phyloP scores from a whole-genome alignment of 2,113 vertebrate genomes.

The Glareola pratincola region DNA sequence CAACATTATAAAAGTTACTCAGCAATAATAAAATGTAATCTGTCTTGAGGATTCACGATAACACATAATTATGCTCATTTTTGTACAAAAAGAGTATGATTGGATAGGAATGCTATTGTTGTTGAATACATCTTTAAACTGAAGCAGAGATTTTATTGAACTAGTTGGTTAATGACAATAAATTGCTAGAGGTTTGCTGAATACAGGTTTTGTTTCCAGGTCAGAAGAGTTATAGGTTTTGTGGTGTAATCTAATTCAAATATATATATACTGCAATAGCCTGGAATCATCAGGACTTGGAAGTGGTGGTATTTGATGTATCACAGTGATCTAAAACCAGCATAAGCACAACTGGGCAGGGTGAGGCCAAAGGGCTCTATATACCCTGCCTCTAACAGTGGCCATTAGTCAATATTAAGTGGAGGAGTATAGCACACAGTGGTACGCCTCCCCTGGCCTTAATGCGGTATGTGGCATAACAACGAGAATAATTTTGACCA shows the following conservation, averaged over 20 bases:
- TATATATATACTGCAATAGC: neutral
- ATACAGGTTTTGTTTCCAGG: neutral
- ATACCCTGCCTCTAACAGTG: neutral
- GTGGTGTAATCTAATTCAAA: neutral
- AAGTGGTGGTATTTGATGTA: neutral
- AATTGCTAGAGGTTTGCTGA: neutral
- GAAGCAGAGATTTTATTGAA: slow-evolving; percentile 12
- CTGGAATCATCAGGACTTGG: neutral
- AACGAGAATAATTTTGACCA: neutral
- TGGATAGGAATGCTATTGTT: neutral
- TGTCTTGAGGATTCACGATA: slow-evolving; percentile 42
- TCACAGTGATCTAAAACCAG: neutral
- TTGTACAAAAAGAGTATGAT: slow-evolving; percentile 28
- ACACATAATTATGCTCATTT: slow-evolving; percentile 31
- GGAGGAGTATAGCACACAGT: rapidly evolving
- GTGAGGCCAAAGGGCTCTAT: neutral
- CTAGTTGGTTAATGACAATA: neutral
- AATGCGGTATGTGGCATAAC: neutral
- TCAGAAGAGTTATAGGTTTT: neutral
- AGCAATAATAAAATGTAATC: slow-evolving; percentile 51
- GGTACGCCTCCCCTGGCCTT: neutral
- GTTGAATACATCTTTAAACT: slow-evolving; percentile 3
- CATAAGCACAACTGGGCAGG: rapidly evolving
- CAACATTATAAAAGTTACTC: slow-evolving; percentile 34
- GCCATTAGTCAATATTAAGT: rapidly evolving